Evolutionary conservation across 2,113 vertebrate genomes (phyloP), one percentile per base, ranked within the genome.

Genomic region (Picathartes gymnocephalus): DNA sequence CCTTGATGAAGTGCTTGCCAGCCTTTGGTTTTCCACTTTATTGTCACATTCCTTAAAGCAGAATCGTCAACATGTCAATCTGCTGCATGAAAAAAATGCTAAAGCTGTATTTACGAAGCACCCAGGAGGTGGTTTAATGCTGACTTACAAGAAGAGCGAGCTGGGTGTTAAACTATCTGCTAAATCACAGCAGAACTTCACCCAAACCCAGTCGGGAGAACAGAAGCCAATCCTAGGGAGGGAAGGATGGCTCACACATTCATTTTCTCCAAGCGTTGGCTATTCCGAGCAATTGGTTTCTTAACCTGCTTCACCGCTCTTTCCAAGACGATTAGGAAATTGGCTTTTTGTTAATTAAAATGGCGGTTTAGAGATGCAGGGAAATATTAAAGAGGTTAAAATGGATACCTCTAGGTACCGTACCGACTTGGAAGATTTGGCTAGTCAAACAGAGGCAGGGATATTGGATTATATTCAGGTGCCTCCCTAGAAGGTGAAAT

Each of bases 1-100:
- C 97, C 96, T 98, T 98, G 98, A 98, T 98, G 98, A 98, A 98
- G 98, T 98, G 97, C 97, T 98, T 97, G 97, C 98, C 97, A 98
- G 97, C 97, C 97, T 98, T 97, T 97, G 96, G 97, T 97, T 97
- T 97, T 96, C 92, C 94, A 95, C 95, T 98, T 98, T 98, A 98
- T 97, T 97, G 98, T 98, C 98, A 98, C 98, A 98, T 98, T 98
- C 94, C 97, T 98, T 98, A 97, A 96, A 98, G 98, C 96, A 90
- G 96, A 97, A 96, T 97, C 97, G 97, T 98, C 98, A 97, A 97
- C 97, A 97, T 97, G 98, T 98, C 98, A 98, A 97, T 98, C 97
- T 87, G 62, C 90, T 51, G 86, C 93, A 93, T 95, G 95, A 97
- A 98, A 97, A 97, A 98, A 97, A 96, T 81, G 97, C 83, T 93